phyloP scores from a whole-genome alignment of 2,888 invertebrate genomes.

The Scrobipalpa atriplicella region DNA sequence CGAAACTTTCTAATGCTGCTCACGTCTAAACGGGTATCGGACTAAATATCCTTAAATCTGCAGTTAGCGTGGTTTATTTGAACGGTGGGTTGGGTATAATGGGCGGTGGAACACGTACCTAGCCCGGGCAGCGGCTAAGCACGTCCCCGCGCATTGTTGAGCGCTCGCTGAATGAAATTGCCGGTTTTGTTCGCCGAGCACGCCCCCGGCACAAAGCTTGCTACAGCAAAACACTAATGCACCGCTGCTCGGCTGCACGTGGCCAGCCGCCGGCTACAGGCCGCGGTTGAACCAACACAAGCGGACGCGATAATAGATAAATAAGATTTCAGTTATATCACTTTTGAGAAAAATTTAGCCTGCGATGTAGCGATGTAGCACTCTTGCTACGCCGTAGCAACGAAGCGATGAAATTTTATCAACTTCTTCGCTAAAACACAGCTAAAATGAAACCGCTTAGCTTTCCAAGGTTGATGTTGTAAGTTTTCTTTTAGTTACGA shows the following conservation, averaged over 20 bases:
- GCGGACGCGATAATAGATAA: slow-evolving; percentile 22
- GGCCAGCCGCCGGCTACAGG: not conserved
- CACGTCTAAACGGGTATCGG: slow-evolving; percentile 26
- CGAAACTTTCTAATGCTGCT: slow-evolving; percentile 12
- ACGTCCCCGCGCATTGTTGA: slow-evolving; percentile 34
- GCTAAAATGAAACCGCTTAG: no score
- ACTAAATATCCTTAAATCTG: slow-evolving; percentile 29
- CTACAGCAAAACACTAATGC: slow-evolving; percentile 28
- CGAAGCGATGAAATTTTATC: not conserved
- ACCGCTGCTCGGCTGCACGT: slow-evolving; percentile 18
- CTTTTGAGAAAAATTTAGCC: not conserved
- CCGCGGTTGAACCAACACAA: slow-evolving; percentile 8
- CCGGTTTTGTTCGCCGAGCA: slow-evolving; percentile 33
- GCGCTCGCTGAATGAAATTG: slow-evolving; percentile 33
- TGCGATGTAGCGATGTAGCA: no score
- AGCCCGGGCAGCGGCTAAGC: slow-evolving; percentile 29
- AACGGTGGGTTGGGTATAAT: slow-evolving; percentile 10
- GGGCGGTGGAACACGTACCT: slow-evolving; percentile 29
- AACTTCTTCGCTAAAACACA: not conserved
- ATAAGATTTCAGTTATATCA: slow-evolving; percentile 4
- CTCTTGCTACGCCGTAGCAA: slow-evolving; percentile 20
- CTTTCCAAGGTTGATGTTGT: not conserved
- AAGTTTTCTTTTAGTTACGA: not conserved
- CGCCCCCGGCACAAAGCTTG: slow-evolving; percentile 31
- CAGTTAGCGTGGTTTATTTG: slow-evolving; percentile 25